A percentile compares a stretch with the other conserved stretches of the same genome.
phyloP scores from a whole-genome alignment of 2,888 invertebrate species.

The Amblyjoppa proteus region DNA sequence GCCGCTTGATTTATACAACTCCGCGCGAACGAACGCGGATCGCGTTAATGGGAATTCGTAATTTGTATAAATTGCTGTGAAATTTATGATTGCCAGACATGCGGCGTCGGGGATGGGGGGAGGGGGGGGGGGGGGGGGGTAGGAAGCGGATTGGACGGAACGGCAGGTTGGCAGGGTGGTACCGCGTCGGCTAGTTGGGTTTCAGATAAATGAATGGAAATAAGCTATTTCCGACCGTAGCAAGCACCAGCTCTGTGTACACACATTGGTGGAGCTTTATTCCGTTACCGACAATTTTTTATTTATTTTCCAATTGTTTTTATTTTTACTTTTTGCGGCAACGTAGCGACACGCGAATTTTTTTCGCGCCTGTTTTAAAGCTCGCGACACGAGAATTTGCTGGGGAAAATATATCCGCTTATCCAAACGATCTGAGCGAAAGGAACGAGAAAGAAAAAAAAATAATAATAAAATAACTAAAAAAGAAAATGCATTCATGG shows the following conservation, averaged over 20 bases:
- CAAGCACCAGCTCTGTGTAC: constrained; percentile 12
- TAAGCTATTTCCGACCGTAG: constrained; percentile 44
- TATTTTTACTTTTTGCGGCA: background rate
- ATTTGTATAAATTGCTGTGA: constrained; percentile 79
- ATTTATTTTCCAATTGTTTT: constrained; percentile 5
- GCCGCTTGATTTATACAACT: constrained; percentile 77
- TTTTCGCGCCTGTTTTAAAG: constrained; percentile 54
- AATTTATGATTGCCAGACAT: constrained; percentile 76
- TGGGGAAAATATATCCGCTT: background rate
- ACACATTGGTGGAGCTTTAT: constrained; percentile 29
- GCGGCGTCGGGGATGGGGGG: constrained; percentile 35
- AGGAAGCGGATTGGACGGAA: constrained; percentile 39
- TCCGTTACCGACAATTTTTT: constrained; percentile 13
- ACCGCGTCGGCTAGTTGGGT: constrained; percentile 55
- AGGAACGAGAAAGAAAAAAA: constrained; percentile 6
- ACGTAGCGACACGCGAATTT: constrained; percentile 33
- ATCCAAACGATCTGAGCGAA: constrained; percentile 1
- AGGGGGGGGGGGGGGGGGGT: constrained; percentile 1
- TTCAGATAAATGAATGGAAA: constrained; percentile 58
- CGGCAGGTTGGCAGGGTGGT: constrained; percentile 33
- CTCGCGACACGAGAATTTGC: constrained; percentile 37
- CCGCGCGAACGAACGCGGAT: constrained; percentile 68
- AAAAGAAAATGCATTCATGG: background rate
- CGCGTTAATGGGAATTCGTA: constrained; percentile 77
- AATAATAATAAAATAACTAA: background rate